Percentiles rank a stretch among this genome's conserved stretches.
These are phyloP conservation scores for Perodicticus potto DNA, from an alignment of 2,797 vertebrate genomes.

Conservation along the genomic window DNA sequence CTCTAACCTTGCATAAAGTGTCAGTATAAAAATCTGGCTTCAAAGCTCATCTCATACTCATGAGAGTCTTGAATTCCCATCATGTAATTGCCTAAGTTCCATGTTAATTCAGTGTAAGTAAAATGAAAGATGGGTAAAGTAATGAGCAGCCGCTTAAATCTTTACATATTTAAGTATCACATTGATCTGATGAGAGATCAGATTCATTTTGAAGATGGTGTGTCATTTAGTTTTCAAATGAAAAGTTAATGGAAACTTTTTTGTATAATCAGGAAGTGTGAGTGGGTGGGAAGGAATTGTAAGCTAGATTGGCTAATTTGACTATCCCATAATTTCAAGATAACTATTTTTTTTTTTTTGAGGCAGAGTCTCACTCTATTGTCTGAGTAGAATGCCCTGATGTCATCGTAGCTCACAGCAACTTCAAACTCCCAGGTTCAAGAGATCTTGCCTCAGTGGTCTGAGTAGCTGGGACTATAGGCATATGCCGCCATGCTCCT, in stretches of 20 bases:
- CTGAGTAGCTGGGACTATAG: too few species aligned
- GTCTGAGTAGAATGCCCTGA: too few species aligned
- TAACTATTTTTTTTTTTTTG: too few species aligned
- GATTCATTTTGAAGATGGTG: too few species aligned
- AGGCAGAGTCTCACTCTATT: too few species aligned
- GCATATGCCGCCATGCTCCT: too few species aligned
- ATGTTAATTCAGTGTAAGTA: neutral
- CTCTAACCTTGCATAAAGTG: neutral
- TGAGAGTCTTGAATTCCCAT: neutral
- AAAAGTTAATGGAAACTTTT: constrained; percentile 18
- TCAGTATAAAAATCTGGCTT: constrained; percentile 42
- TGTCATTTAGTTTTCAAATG: neutral
- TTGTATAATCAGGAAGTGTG: constrained; percentile 36
- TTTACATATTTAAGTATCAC: neutral
- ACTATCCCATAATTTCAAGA: neutral
- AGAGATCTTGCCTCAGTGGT: too few species aligned
- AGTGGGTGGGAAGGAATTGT: neutral
- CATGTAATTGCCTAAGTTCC: neutral
- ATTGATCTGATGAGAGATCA: too few species aligned
- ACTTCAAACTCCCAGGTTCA: too few species aligned
- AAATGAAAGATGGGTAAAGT: constrained; percentile 26
- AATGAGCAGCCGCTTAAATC: constrained; percentile 49
- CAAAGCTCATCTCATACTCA: neutral
- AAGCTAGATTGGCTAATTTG: neutral
- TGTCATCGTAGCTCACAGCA: too few species aligned